Percentiles rank a stretch among this genome's conserved stretches.
Conservation (phyloP, 2,113 vertebrate genomes). For the Aegotheles bennettii region DNA sequence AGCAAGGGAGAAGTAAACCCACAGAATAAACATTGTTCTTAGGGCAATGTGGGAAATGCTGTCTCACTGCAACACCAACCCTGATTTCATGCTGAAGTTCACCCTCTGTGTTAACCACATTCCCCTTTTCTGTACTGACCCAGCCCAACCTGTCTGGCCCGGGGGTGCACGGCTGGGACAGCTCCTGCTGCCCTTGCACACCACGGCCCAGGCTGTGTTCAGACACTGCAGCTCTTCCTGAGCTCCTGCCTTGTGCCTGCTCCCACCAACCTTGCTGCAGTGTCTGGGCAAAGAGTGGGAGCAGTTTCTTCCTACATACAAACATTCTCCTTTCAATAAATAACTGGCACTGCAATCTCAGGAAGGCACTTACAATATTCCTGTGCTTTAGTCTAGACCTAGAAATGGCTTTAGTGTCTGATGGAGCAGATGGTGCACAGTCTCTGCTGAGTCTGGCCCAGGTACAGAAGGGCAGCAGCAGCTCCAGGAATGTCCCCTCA, state of each 20-base stretch:
- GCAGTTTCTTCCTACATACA: accelerated
- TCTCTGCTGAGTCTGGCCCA: background rate
- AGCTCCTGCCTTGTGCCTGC: too few species aligned
- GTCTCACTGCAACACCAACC: background rate
- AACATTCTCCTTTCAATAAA: background rate
- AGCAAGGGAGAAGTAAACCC: background rate
- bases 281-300: background rate
- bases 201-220: too few species aligned
- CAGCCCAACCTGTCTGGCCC: background rate
- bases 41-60: background rate
- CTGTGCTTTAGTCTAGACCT: background rate
- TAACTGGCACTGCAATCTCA: background rate
- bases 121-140: too few species aligned
- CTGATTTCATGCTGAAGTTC: background rate
- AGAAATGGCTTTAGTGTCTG: background rate
- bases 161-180: too few species aligned
- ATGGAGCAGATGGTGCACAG: accelerated
- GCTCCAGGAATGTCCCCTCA: background rate
- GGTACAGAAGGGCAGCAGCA: background rate
- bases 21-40: background rate
- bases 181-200: too few species aligned
- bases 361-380: constrained; percentile 31
- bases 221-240: too few species aligned
- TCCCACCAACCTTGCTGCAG: accelerated
- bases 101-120: background rate